phyloP scores from a whole-genome alignment of 2,797 vertebrate genomes.

The Poeciliopsis gracilis region DNA sequence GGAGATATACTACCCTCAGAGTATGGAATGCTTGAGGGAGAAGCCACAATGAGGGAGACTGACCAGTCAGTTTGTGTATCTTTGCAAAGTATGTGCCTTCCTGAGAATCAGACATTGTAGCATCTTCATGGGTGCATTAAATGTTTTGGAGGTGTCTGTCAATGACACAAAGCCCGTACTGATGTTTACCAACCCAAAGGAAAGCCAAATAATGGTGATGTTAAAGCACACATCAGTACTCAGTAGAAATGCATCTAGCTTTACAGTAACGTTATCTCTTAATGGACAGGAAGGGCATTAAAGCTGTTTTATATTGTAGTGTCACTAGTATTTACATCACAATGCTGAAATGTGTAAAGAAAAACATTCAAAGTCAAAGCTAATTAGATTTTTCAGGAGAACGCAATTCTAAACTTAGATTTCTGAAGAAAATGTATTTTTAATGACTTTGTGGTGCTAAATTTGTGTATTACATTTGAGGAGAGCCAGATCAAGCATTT shows the following conservation, averaged over 20 bases:
- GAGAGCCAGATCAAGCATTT: background rate
- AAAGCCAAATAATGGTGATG: background rate
- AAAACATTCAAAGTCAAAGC: background rate
- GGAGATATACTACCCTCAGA: background rate
- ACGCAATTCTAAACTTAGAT: background rate
- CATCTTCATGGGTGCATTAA: background rate
- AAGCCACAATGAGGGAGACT: background rate
- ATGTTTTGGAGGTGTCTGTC: background rate
- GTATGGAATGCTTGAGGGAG: background rate
- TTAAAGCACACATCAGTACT: background rate
- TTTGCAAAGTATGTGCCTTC: background rate
- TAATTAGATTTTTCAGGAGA: background rate
- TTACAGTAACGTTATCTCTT: background rate
- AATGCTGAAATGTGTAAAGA: background rate
- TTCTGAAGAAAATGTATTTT: background rate
- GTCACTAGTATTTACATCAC: background rate
- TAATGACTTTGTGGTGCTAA: background rate
- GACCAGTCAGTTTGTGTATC: background rate
- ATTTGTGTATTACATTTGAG: background rate
- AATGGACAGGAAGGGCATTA: background rate
- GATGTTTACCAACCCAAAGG: constrained; percentile 1
- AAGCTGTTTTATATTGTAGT: background rate
- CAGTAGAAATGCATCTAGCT: background rate
- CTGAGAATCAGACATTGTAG: background rate
- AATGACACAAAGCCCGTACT: background rate